Evolutionary conservation across 2,888 invertebrate species (phyloP), one percentile per base, ranked within the genome.

Genomic region (Bellardia bayeri): DNA sequence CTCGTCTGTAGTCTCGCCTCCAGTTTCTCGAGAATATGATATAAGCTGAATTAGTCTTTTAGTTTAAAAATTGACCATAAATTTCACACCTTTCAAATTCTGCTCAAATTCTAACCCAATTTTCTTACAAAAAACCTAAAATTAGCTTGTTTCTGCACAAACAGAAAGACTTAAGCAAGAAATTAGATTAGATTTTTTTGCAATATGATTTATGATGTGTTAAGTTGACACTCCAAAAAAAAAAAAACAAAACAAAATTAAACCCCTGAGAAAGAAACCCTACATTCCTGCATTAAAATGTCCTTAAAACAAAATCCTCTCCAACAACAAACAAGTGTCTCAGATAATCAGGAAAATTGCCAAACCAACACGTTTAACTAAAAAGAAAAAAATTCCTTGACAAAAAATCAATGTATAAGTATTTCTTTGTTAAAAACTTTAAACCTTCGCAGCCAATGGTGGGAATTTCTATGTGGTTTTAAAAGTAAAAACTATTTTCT

Each of bases 181-280:
- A 14, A 16, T 23, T 13, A 49, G 11, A 14, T 58, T 33, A 13
- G 66, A 63, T 16, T 64, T 56, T 4, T 11, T 1, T 37, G 64
- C 23, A 16, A 37, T 5, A 85, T 85, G 85, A 87, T 87, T 87
- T 87, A 87, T 87, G 82, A 84, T 85, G 87, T 87, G 87, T 79
- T 87, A 85, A 87, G 72, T 79, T 79, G 79, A 61, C 42, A 69
- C 51, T 69, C 69, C n/a, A 33, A 64, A 81, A 56, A 54, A 63
- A 45, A 69, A 23, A 51, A 7, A 3, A 7, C n/a, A n/a, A n/a
- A n/a, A n/a, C n/a, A n/a, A n/a, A 23, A 23, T 1, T 23, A 23
- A 8, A 56, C 58, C 69, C 72, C 72, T 64, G 54, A 71, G 58
- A 61, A 61, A 23, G 49, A 11, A 13, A 0, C 3, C 63, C 9